Conservation (phyloP, 1,140 invertebrate genomes). For the Kradibia gibbosae region DNA sequence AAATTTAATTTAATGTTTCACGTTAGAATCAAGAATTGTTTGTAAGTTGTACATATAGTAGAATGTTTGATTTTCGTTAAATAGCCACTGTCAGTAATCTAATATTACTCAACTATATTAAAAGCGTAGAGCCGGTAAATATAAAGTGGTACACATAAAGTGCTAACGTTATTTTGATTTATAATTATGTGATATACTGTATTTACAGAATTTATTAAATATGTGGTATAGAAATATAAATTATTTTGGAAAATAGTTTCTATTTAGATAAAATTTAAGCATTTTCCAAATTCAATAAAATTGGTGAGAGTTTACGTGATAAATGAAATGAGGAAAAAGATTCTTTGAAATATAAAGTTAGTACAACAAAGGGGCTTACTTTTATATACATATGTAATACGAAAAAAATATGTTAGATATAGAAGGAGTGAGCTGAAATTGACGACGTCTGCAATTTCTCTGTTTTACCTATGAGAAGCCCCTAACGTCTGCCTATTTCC, state of each 20-base stretch:
- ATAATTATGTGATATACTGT: not conserved
- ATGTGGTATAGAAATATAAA: too few species aligned
- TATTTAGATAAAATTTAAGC: slow-evolving; percentile 7
- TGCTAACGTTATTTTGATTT: not conserved
- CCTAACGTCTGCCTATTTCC: slow-evolving; percentile 42
- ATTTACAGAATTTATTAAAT: not conserved
- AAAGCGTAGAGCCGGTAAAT: too few species aligned
- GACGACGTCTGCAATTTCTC: slow-evolving; percentile 33
- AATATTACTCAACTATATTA: not conserved
- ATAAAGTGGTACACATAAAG: not conserved
- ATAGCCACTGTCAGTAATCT: too few species aligned
- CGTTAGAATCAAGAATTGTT: too few species aligned
- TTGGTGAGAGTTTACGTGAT: not conserved
- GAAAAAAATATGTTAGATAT: slow-evolving; percentile 25
- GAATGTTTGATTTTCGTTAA: too few species aligned
- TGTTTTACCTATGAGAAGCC: slow-evolving; percentile 6
- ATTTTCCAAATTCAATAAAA: not conserved
- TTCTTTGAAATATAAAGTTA: slow-evolving; percentile 35
- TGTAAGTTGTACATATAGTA: too few species aligned
- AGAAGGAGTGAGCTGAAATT: slow-evolving; percentile 39
- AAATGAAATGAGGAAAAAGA: not conserved
- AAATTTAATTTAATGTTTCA: too few species aligned
- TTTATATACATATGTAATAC: not conserved
- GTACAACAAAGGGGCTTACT: not conserved
- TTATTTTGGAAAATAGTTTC: not conserved